Evolutionary conservation across 2,113 vertebrate genomes (phyloP).

Genomic region (Crotalus tigris): DNA sequence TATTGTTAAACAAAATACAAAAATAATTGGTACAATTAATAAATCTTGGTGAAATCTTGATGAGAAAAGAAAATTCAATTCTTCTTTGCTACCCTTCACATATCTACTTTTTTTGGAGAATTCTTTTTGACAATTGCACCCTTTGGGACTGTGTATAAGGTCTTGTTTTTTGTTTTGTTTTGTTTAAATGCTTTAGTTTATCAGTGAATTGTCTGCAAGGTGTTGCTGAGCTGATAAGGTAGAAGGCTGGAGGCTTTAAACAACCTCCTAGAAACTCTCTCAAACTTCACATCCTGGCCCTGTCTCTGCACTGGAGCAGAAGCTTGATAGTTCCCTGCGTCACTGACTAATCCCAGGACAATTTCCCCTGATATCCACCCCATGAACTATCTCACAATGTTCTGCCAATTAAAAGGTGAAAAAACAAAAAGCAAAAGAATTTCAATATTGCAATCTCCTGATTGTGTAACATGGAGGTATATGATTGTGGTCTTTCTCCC

Average conservation of each 20-base stretch:
- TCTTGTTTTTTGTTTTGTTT: not conserved
- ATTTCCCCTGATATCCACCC: not conserved
- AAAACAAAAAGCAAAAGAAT: not conserved
- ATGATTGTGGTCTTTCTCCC: not conserved
- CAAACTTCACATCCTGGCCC: not conserved
- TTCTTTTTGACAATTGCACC: not conserved
- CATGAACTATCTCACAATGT: not conserved
- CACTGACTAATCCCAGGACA: not conserved
- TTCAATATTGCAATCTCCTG: not conserved
- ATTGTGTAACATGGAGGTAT: not conserved
- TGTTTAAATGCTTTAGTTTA: not conserved
- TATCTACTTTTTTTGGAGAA: not conserved
- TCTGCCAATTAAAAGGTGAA: not conserved
- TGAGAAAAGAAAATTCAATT: not conserved
- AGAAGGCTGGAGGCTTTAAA: not conserved
- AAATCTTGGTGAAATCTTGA: not conserved
- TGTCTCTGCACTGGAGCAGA: not conserved
- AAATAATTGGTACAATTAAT: not conserved
- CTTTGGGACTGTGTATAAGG: not conserved
- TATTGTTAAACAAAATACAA: not conserved
- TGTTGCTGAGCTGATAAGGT: not conserved
- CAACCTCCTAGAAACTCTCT: not conserved
- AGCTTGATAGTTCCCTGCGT: not conserved
- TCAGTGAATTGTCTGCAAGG: not conserved
- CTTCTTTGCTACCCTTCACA: not conserved